Evolutionary conservation across 2,113 vertebrate genomes (phyloP), one percentile per base, ranked within the genome.

Genomic region (Morphnarchus princeps): DNA sequence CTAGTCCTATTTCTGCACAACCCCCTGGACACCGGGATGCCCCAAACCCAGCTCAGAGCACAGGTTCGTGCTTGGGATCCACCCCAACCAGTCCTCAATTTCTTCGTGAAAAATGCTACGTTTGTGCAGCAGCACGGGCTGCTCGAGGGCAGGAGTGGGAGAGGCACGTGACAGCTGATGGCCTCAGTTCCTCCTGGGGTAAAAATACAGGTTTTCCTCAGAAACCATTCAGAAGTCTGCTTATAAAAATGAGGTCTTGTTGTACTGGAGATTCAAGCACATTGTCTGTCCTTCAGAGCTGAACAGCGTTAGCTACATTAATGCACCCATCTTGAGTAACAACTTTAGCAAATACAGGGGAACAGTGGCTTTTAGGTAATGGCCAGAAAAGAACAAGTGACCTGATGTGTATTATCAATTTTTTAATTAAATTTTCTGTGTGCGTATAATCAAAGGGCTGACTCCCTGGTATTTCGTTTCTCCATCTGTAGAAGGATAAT

Each of bases 1-100:
- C 8, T 28, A 14, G 34, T 38, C 16, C 3, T 34, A 28, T 19
- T 43, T 58, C 52, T 22, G 29, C 8, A 9, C 49, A 9, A 9
- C 5, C 24, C 15, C 10, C 7, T 0, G 1, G 26, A 8, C 40
- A 57, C 42, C 2, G 0, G n/a, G 29, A 34, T 0, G 2, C 42
- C 49, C 18, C 50, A 58, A 34, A 34, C 42, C 28, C 22, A 57
- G 22, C 59, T 85, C 49, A 34, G 40, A 47, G 49, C 49, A 31
- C 25, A 6, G 34, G 28, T 38, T n/a, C 7, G 7, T 12, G 11
- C 38, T 38, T 16, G 28, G 40, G 38, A n/a, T 63, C 57, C 34
- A 10, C 11, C 15, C 25, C 11, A 17, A 13, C 15, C 36, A 7
- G 2, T 11, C 32, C 47, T 45, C 6, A 11, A 2, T n/a, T 61